Evolutionary conservation across 2,113 vertebrate species (phyloP).

Genomic region (Alethe castanea): DNA sequence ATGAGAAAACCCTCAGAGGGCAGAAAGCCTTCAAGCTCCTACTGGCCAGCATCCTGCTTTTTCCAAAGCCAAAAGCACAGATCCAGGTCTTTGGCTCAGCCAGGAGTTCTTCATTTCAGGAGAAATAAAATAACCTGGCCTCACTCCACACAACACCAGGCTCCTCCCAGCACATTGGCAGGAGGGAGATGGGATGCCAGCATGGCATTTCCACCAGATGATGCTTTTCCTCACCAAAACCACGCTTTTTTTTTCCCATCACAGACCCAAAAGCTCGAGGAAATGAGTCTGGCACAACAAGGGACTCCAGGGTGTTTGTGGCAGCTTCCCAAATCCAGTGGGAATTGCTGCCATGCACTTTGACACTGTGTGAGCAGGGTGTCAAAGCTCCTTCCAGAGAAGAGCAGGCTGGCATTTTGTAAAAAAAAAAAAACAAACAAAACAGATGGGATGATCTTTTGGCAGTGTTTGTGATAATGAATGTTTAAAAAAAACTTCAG

Average conservation of each 20-base stretch:
- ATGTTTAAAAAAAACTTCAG: neutral
- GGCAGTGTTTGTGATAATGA: neutral
- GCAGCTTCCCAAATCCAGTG: neutral
- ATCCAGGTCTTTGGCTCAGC: neutral
- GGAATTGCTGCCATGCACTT: neutral
- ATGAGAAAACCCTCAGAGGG: neutral
- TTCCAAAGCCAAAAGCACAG: neutral
- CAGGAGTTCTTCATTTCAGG: neutral
- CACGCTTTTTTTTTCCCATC: rapidly evolving
- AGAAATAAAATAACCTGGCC: neutral
- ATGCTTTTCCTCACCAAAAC: neutral
- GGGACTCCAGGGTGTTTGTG: rapidly evolving
- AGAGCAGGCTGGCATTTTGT: neutral
- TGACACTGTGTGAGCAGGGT: rapidly evolving
- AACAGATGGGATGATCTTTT: neutral
- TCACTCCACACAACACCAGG: rapidly evolving
- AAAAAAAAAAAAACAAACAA: too few species aligned
- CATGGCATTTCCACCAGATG: neutral
- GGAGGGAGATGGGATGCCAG: neutral
- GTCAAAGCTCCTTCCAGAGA: neutral
- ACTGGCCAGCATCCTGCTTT: neutral
- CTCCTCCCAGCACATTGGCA: rapidly evolving
- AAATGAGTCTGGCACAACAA: rapidly evolving
- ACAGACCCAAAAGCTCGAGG: neutral
- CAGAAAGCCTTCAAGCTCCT: neutral